phyloP scores from a whole-genome alignment of 2,113 vertebrate genomes.

The Cygnus buccinator region DNA sequence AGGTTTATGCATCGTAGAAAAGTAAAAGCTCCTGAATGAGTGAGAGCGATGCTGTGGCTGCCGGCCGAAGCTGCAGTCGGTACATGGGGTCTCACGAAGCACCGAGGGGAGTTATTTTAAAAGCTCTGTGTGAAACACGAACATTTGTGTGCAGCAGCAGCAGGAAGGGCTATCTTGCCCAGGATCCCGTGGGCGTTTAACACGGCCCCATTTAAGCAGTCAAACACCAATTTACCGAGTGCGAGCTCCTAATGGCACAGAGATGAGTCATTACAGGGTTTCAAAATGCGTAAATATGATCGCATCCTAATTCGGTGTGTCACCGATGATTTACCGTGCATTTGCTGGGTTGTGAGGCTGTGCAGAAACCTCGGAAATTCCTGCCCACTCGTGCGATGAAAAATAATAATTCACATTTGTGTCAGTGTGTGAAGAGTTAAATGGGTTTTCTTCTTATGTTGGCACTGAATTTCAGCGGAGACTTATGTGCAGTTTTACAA shows the following conservation, averaged over 20 bases:
- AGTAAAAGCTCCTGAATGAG: neutral
- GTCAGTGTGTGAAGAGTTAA: neutral
- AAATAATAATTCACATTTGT: neutral
- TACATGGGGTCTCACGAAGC: neutral
- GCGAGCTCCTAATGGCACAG: conserved; percentile 53
- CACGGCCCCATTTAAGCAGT: conserved; percentile 15
- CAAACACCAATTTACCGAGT: conserved; percentile 25
- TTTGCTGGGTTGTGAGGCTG: neutral
- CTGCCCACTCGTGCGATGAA: neutral
- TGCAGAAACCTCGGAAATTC: conserved; percentile 30
- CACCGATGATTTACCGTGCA: neutral
- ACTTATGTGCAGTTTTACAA: conserved; percentile 21
- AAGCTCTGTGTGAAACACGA: fast-evolving
- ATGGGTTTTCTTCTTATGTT: neutral
- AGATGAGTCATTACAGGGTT: conserved; percentile 82
- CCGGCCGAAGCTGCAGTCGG: neutral
- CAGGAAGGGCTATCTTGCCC: conserved; percentile 3
- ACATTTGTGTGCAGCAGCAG: neutral
- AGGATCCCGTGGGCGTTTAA: conserved; percentile 9
- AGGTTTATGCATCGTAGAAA: neutral
- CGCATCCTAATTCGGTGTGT: conserved; percentile 73
- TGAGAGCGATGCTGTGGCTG: too few species aligned
- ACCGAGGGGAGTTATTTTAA: fast-evolving
- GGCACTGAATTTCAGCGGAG: neutral
- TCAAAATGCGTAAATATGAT: conserved; percentile 80